Evolutionary conservation across 1,140 invertebrate species (phyloP).

Genomic region (Hylaeus anthracinus): DNA sequence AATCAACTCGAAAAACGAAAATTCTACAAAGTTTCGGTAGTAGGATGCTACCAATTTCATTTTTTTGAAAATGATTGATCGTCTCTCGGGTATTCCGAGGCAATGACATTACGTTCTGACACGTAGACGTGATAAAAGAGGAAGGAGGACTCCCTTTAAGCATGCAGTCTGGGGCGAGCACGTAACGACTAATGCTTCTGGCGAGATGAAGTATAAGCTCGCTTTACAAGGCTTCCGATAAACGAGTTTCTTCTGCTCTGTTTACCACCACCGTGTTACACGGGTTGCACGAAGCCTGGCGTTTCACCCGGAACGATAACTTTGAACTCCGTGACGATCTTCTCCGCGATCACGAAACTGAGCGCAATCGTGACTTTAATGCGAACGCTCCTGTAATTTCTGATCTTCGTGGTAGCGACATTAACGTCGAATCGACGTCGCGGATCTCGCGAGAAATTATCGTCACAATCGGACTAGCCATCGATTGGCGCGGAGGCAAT

Average conservation of each 20-base stretch:
- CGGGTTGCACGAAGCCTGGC: conserved; percentile 4
- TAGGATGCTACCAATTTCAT: too few species aligned
- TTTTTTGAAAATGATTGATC: conserved; percentile 26
- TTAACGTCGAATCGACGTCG: neutral
- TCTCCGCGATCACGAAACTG: neutral
- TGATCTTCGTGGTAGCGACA: neutral
- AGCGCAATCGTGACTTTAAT: neutral
- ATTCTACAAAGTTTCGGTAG: too few species aligned
- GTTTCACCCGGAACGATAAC: neutral
- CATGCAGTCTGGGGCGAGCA: conserved; percentile 1
- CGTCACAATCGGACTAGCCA: neutral
- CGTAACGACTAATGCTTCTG: conserved; percentile 22
- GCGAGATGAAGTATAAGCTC: neutral
- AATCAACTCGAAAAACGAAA: too few species aligned
- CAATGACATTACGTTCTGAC: conserved; percentile 31
- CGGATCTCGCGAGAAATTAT: conserved; percentile 3
- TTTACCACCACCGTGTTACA: neutral
- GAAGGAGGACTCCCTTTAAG: neutral
- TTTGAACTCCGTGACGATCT: conserved; percentile 25
- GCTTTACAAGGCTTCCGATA: neutral
- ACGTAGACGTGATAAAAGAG: conserved; percentile 29
- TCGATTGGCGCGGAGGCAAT: neutral
- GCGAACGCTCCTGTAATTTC: conserved; percentile 6
- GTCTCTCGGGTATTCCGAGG: neutral
- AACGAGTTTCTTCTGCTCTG: conserved; percentile 33